These are phyloP conservation scores for Crotalus horridus DNA, from an alignment of 2,113 vertebrate species.

Conservation along the genomic window DNA sequence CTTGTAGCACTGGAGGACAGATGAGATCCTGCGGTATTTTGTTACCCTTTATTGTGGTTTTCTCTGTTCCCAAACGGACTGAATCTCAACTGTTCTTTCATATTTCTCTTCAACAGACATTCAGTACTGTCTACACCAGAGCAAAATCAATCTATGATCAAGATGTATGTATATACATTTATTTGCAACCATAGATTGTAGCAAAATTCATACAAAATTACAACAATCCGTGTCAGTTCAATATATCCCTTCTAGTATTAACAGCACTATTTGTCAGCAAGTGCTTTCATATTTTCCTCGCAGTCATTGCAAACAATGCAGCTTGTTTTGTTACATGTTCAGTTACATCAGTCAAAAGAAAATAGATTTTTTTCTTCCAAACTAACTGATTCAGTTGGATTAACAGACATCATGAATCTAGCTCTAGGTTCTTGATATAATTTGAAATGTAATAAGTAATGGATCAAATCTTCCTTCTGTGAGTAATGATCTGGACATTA, in stretches of 20 bases:
- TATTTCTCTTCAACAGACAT: background rate
- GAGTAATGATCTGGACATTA: background rate
- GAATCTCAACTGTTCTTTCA: background rate
- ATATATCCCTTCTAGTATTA: background rate
- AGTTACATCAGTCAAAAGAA: background rate
- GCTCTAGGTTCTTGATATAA: background rate
- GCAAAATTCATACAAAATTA: background rate
- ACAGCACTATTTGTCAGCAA: background rate
- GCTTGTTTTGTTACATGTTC: background rate
- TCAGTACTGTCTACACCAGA: background rate
- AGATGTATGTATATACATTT: background rate
- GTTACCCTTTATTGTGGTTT: background rate
- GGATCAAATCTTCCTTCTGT: background rate
- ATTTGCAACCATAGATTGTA: background rate
- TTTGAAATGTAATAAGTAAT: background rate
- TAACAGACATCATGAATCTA: background rate
- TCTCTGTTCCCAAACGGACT: background rate
- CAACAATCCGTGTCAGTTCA: background rate
- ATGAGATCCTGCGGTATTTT: background rate
- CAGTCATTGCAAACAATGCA: background rate
- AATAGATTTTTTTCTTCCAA: background rate
- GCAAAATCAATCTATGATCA: background rate
- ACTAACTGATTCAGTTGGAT: background rate
- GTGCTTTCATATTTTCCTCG: background rate
- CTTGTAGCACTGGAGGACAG: background rate